Percentiles rank a stretch among this genome's conserved stretches.
These are phyloP conservation scores for Mya arenaria DNA, from an alignment of 1,140 invertebrate species.

Conservation along the genomic window DNA sequence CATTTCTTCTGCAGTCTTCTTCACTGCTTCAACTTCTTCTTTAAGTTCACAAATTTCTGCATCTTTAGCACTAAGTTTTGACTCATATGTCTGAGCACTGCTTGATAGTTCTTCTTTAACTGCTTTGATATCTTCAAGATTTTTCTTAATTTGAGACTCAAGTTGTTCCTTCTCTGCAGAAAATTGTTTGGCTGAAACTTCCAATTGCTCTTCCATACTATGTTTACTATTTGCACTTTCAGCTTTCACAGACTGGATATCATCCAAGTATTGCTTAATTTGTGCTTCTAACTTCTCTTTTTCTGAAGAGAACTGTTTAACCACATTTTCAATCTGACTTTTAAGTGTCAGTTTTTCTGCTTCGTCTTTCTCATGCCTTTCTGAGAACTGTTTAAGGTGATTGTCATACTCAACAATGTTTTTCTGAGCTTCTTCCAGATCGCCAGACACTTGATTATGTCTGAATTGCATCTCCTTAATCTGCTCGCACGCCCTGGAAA, in stretches of 20 bases:
- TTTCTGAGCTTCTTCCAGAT: neutral
- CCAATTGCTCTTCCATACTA: too few species aligned
- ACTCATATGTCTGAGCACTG: neutral
- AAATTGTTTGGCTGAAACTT: too few species aligned
- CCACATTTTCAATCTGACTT: neutral
- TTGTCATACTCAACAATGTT: neutral
- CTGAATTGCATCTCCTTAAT: constrained; percentile 5
- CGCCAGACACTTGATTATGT: neutral
- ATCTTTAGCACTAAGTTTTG: neutral
- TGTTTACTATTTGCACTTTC: neutral
- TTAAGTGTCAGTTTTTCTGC: neutral
- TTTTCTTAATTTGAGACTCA: too few species aligned
- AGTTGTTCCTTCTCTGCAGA: too few species aligned
- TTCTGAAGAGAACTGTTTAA: neutral
- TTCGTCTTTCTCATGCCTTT: neutral
- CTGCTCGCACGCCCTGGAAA: neutral
- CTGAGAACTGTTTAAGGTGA: neutral
- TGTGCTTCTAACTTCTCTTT: neutral
- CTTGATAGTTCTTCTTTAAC: neutral
- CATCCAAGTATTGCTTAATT: neutral
- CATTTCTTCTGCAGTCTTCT: neutral
- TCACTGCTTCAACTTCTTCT: neutral
- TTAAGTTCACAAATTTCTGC: neutral
- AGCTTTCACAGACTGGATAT: neutral
- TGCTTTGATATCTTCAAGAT: too few species aligned